These are phyloP conservation scores for Phengaris alcon DNA, from an alignment of 2,888 invertebrate species.

Conservation along the genomic window DNA sequence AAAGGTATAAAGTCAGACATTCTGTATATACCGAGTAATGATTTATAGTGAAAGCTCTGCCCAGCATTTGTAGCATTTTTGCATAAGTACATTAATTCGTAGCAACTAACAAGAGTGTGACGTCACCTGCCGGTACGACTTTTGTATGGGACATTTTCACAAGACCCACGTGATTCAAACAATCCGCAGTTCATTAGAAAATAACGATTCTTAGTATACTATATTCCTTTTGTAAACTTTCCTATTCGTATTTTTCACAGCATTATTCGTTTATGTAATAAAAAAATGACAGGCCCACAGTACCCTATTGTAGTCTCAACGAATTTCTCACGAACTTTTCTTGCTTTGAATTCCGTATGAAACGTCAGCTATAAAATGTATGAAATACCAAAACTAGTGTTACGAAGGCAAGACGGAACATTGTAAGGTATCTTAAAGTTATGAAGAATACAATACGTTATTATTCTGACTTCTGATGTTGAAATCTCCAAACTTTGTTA, in stretches of 20 bases:
- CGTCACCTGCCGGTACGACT: too few relatives aligned
- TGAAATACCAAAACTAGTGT: constrained; percentile 1
- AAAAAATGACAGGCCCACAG: too few relatives aligned
- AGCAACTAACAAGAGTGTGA: too few relatives aligned
- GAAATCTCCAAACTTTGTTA: constrained; percentile 8
- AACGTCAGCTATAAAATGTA: constrained; percentile 1
- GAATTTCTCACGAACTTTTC: not conserved
- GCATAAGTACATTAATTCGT: too few relatives aligned
- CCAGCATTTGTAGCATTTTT: not conserved
- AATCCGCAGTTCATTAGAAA: too few relatives aligned
- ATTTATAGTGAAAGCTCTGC: not conserved
- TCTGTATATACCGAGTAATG: not conserved
- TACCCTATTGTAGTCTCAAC: not conserved
- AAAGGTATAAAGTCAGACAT: not conserved
- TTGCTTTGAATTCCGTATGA: constrained; percentile 1
- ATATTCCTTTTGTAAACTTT: too few relatives aligned
- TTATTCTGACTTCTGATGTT: not conserved
- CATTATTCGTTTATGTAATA: too few relatives aligned
- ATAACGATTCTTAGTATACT: too few relatives aligned
- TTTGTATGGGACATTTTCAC: too few relatives aligned
- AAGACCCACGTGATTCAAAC: too few relatives aligned
- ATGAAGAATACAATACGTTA: constrained; percentile 14
- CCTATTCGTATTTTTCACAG: too few relatives aligned
- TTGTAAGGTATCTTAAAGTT: constrained; percentile 16
- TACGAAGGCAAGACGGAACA: not conserved